These are phyloP conservation scores for Cyaniris semiargus DNA, from an alignment of 2,888 invertebrate genomes.

Conservation along the genomic window DNA sequence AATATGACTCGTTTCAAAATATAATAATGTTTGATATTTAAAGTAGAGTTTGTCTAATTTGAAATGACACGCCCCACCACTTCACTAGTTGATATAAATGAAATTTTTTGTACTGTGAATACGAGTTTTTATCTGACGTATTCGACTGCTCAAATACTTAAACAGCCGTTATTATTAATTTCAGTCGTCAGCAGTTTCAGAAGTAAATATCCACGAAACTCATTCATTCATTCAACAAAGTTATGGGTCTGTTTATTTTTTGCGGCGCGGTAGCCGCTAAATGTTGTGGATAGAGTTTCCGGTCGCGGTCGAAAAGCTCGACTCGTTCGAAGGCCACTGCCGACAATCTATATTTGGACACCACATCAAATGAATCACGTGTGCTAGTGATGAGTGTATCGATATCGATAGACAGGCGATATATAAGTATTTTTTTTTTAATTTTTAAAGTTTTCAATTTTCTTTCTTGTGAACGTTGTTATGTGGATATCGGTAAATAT, in stretches of 20 bases:
- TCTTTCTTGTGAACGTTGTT: too few species aligned
- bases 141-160: not conserved
- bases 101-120: too few species aligned
- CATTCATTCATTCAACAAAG: not conserved
- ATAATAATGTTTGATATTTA: too few species aligned
- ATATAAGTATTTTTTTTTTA: too few species aligned
- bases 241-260: not conserved
- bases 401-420: slow-evolving; percentile 12
- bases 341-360: slow-evolving; percentile 53
- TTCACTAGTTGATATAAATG: too few species aligned
- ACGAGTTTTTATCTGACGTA: not conserved
- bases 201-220: not conserved
- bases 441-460: too few species aligned
- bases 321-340: slow-evolving; percentile 61
- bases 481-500: too few species aligned
- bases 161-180: not conserved
- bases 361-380: slow-evolving; percentile 50
- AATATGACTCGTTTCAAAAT: too few species aligned
- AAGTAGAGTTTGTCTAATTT: too few species aligned
- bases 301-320: slow-evolving; percentile 39
- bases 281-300: slow-evolving; percentile 18
- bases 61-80: too few species aligned
- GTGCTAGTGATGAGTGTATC: not conserved
- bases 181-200: not conserved
- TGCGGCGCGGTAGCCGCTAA: not conserved